Conservation (phyloP, 2,888 invertebrate genomes). For the Scaeva pyrastri region DNA sequence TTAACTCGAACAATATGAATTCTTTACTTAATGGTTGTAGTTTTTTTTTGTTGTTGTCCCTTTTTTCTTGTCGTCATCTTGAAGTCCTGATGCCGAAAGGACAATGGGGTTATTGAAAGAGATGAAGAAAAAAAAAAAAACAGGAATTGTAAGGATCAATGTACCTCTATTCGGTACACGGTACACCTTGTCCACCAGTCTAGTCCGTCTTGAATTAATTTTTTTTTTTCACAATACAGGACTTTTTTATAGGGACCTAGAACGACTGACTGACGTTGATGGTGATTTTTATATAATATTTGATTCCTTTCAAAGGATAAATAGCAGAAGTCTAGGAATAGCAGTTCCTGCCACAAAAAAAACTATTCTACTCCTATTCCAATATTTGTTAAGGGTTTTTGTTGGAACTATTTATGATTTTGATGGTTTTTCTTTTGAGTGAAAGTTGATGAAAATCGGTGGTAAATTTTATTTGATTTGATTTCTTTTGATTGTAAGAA, state of each 20-base stretch:
- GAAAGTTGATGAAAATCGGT: slow-evolving; percentile 64
- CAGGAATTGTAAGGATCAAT: slow-evolving; percentile 37
- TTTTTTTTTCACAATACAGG: slow-evolving; percentile 6
- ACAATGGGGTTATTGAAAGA: slow-evolving; percentile 58
- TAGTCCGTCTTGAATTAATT: slow-evolving; percentile 23
- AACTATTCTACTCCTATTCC: too few species aligned
- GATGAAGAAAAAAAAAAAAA: not conserved
- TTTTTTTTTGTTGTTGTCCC: not conserved
- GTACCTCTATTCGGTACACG: slow-evolving; percentile 16
- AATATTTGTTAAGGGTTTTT: slow-evolving; percentile 1
- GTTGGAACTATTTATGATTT: slow-evolving; percentile 31
- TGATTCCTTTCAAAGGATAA: slow-evolving; percentile 57
- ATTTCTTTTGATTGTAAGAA: slow-evolving; percentile 52
- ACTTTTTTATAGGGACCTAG: slow-evolving; percentile 55
- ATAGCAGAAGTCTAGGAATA: too few species aligned
- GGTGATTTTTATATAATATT: slow-evolving; percentile 67
- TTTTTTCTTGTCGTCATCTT: slow-evolving; percentile 45
- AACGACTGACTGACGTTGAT: slow-evolving; percentile 40
- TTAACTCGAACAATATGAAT: slow-evolving; percentile 73
- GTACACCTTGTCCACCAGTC: slow-evolving; percentile 57
- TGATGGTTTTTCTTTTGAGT: slow-evolving; percentile 56
- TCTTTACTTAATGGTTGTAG: slow-evolving; percentile 29
- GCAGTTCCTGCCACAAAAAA: slow-evolving; percentile 55
- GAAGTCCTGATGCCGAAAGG: slow-evolving; percentile 65
- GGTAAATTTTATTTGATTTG: slow-evolving; percentile 2